Conservation (phyloP, 2,888 invertebrate genomes). For the Barypeithes pellucidus region DNA sequence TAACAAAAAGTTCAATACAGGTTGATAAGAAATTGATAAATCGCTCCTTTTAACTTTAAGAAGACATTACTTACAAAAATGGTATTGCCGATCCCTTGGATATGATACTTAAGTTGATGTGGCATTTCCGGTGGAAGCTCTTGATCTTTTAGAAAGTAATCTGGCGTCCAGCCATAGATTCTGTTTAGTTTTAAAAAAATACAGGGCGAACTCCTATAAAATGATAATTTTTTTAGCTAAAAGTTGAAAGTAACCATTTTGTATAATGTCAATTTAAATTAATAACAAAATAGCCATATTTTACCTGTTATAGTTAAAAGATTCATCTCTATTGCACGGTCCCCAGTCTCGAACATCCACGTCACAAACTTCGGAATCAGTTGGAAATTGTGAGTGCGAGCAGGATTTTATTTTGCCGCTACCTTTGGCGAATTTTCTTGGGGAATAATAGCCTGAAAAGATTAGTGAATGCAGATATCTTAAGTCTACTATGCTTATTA, state of each 20-base stretch:
- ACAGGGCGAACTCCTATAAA: slow-evolving; percentile 86
- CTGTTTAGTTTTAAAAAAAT: slow-evolving; percentile 96
- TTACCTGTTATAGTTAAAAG: slow-evolving; percentile 87
- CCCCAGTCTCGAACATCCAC: slow-evolving; percentile 88
- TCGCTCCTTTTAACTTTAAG: too few relatives aligned
- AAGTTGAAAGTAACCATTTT: too few relatives aligned
- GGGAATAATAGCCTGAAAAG: slow-evolving; percentile 67
- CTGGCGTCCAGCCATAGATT: slow-evolving; percentile 92
- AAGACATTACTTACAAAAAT: slow-evolving; percentile 69
- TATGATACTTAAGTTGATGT: slow-evolving; percentile 78
- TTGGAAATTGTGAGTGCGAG: slow-evolving; percentile 65
- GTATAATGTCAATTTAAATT: too few relatives aligned
- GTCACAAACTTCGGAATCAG: slow-evolving; percentile 80
- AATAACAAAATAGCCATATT: too few relatives aligned
- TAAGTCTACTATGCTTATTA: too few relatives aligned
- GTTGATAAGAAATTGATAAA: too few relatives aligned
- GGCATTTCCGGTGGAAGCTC: slow-evolving; percentile 86
- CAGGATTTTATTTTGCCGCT: slow-evolving; percentile 68
- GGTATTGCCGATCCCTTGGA: slow-evolving; percentile 70
- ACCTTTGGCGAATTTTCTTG: slow-evolving; percentile 68
- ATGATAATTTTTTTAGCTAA: too few relatives aligned
- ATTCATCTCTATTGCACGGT: slow-evolving; percentile 87
- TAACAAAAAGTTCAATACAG: too few relatives aligned
- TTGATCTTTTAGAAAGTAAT: slow-evolving; percentile 82
- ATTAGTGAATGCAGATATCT: too few relatives aligned